Conservation (phyloP, 2,888 invertebrate species). For the Sarcophaga variegata region DNA sequence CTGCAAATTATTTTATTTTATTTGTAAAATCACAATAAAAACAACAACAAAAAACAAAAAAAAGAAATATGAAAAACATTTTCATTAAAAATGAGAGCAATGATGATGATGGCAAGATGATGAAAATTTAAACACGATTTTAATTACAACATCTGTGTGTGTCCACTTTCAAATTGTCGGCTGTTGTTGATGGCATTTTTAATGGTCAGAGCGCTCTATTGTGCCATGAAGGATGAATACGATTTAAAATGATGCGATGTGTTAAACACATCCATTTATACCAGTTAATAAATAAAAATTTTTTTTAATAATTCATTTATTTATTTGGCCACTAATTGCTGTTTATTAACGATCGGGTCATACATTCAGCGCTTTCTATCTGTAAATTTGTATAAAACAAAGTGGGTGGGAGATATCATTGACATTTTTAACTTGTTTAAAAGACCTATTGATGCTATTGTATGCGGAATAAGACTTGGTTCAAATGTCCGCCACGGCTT, state of each 20-base stretch:
- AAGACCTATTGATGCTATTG: no score
- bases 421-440: no score
- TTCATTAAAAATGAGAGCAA: neutral
- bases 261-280: neutral
- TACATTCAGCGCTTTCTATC: no score
- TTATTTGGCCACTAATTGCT: slow-evolving; percentile 32
- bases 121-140: slow-evolving; percentile 34
- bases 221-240: slow-evolving; percentile 37
- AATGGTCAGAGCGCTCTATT: slow-evolving; percentile 18
- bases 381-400: no score
- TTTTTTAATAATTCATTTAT: neutral
- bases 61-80: neutral
- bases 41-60: neutral
- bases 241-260: neutral
- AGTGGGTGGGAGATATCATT: no score
- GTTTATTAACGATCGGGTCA: slow-evolving; percentile 15
- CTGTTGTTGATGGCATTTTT: slow-evolving; percentile 12
- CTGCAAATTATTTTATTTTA: neutral
- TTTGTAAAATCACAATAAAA: neutral
- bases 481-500: no score
- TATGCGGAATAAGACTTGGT: no score
- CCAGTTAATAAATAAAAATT: neutral
- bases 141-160: slow-evolving; percentile 29
- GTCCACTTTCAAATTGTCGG: neutral
- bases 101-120: neutral